Evolutionary conservation across 2,888 invertebrate genomes (phyloP), one percentile per base, ranked within the genome.

Genomic region (Boloria selene): DNA sequence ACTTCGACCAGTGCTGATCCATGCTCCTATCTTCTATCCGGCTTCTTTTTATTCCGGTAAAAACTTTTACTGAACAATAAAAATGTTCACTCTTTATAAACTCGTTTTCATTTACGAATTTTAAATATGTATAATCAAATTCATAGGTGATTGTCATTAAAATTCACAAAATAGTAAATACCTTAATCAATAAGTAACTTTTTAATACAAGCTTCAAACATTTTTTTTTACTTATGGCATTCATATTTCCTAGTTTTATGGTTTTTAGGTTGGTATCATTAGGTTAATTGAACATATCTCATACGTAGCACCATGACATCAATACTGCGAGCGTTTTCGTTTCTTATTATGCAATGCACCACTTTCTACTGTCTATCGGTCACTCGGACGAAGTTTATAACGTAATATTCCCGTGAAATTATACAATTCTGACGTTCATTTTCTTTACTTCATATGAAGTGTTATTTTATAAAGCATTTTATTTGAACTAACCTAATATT

Each of bases 321-420:
- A 49, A 63, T 64, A 60, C 49, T 38, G 66, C 58, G 49, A 49
- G 63, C 56, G 53, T 61, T 55, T 69, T 52, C 60, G 47, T 62
- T 47, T 45, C 64, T 22, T 3, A 53, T 72, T 70, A 69, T 47
- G 70, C 61, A 72, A 72, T 58, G 52, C 45, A 59, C 31, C 61
- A 70, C 72, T 70, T 72, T 72, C 72, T 72, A 72, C 53, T 18
- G 54, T 59, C 67, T 62, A 58, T 69, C 59, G 61, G 67, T 67
- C 67, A 67, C 44, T 67, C 61, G 63, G 64, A 64, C 63, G 70
- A 17, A 59, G 63, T 61, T 55, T 58, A 60, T 61, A 67, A 67
- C 69, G 70, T 67, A 70, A 70, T 68, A 53, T 65, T 47, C 38
- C 45, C 50, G 26, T 61, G 10, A 42, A 51, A 45, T 18, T 56